A percentile compares a stretch with the other conserved stretches of the same genome.
Evolutionary conservation across 2,888 invertebrate genomes (phyloP).

Genomic region (Ephialtes manifestator): DNA sequence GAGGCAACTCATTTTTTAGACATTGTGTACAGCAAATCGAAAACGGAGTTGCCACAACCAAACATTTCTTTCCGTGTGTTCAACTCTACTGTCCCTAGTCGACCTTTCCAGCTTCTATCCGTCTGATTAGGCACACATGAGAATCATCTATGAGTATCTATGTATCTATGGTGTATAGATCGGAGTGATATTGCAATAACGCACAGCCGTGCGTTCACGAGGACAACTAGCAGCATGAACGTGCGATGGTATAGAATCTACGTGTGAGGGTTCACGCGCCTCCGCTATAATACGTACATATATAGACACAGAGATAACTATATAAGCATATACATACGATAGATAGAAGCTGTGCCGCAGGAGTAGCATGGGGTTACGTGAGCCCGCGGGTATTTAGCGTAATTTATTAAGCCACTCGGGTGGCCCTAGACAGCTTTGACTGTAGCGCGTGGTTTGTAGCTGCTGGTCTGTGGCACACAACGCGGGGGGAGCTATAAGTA

Average conservation of each 20-base stretch:
- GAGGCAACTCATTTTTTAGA: no score
- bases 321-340: not conserved
- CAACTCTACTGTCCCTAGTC: no score
- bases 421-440: slow-evolving; percentile 64
- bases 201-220: slow-evolving; percentile 39
- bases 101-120: not conserved
- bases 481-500: slow-evolving; percentile 6
- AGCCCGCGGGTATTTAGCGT: slow-evolving; percentile 78
- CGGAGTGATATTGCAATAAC: slow-evolving; percentile 58
- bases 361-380: slow-evolving; percentile 48
- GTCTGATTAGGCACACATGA: not conserved
- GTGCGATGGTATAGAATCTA: slow-evolving; percentile 18
- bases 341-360: slow-evolving; percentile 26
- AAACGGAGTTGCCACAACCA: no score
- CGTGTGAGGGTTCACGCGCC: slow-evolving; percentile 31
- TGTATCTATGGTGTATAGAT: slow-evolving; percentile 38
- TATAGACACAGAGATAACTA: not conserved
- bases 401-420: slow-evolving; percentile 80
- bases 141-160: not conserved
- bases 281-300: slow-evolving; percentile 19
- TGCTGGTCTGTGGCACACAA: slow-evolving; percentile 65
- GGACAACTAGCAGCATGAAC: slow-evolving; percentile 32
- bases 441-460: slow-evolving; percentile 58
- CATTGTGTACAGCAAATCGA: no score
- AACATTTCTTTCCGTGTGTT: no score